Percentiles rank a stretch among this genome's conserved stretches.
phyloP scores from a whole-genome alignment of 2,797 vertebrate species.

The Crenuchus spilurus region DNA sequence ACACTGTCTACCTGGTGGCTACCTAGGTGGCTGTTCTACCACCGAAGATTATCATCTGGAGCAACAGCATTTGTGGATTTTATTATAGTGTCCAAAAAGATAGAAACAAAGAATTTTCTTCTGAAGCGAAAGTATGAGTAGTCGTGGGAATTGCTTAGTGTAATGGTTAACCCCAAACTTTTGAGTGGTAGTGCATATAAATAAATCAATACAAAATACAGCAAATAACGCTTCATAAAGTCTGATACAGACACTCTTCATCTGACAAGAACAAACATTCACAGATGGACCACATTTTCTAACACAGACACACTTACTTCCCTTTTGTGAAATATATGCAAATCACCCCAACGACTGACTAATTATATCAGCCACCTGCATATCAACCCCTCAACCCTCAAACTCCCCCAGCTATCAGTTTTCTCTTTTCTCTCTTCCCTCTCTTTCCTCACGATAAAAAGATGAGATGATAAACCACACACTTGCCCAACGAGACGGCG shows the following conservation, averaged over 20 bases:
- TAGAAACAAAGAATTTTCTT: no score
- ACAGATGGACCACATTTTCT: constrained; percentile 29
- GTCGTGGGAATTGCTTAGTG: no score
- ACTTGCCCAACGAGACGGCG: no score
- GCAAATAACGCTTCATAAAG: not conserved
- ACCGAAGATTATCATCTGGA: no score
- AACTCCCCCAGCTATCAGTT: constrained; percentile 40
- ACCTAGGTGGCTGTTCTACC: no score
- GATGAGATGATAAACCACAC: not conserved
- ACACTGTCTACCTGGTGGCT: no score
- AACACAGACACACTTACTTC: constrained; percentile 70
- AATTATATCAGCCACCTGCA: constrained; percentile 86
- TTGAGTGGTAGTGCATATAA: no score
- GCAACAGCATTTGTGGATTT: no score
- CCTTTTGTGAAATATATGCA: constrained; percentile 84
- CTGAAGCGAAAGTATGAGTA: no score
- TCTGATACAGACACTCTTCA: not conserved
- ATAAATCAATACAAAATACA: not conserved
- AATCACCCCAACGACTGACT: constrained; percentile 83
- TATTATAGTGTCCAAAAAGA: no score
- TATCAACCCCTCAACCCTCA: constrained; percentile 66
- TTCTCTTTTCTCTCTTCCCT: constrained; percentile 25
- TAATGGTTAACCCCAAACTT: no score
- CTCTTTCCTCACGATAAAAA: constrained; percentile 2
- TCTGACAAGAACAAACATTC: constrained; percentile 3